phyloP scores from a whole-genome alignment of 2,888 invertebrate genomes.

The Busseola fusca region DNA sequence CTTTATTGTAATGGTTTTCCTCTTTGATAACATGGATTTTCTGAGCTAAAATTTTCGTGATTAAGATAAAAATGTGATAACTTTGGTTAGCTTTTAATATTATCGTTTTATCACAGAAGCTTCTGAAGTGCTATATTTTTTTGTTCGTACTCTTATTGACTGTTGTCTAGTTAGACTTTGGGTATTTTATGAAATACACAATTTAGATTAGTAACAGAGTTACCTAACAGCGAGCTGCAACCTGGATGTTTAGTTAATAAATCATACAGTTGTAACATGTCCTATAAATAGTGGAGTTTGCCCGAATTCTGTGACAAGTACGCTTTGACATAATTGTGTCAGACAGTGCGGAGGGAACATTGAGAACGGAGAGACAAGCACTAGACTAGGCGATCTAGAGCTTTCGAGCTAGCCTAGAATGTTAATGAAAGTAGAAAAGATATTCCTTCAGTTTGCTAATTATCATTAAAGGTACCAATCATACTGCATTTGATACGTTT shows the following conservation, averaged over 20 bases:
- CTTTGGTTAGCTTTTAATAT: constrained; percentile 23
- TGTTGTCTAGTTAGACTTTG: neutral
- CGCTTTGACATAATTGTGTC: constrained; percentile 62
- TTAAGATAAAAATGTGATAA: constrained; percentile 41
- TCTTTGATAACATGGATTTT: constrained; percentile 48
- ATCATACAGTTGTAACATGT: constrained; percentile 45
- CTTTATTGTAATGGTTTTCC: constrained; percentile 55
- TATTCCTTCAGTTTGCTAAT: neutral
- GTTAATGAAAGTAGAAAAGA: constrained; percentile 1
- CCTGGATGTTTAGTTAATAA: constrained; percentile 40
- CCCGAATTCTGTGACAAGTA: constrained; percentile 49
- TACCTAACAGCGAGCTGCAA: constrained; percentile 11
- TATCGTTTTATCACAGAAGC: constrained; percentile 30
- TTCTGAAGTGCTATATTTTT: constrained; percentile 25
- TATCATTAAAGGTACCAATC: neutral
- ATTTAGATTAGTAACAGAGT: neutral
- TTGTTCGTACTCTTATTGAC: constrained; percentile 13
- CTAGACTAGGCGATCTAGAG: constrained; percentile 30
- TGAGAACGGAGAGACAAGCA: constrained; percentile 35
- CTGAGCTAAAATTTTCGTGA: constrained; percentile 19
- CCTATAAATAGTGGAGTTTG: constrained; percentile 53
- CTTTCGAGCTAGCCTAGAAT: neutral
- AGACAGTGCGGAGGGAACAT: constrained; percentile 30
- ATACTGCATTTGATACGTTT: neutral
- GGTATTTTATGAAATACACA: neutral